Evolutionary conservation across 2,113 vertebrate genomes (phyloP).

Genomic region (Amphiprion percula): DNA sequence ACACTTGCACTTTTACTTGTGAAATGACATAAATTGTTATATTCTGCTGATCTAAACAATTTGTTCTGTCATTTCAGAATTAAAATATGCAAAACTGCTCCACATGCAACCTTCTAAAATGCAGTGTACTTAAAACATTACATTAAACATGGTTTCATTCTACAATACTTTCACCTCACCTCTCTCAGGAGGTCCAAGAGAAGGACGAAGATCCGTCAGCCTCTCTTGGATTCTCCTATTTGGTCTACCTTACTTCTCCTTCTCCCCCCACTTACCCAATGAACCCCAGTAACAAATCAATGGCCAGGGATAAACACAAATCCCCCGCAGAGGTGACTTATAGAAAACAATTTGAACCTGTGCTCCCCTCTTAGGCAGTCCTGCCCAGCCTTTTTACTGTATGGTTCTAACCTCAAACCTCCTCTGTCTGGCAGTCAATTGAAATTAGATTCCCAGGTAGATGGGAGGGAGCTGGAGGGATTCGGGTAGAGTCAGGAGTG

Average conservation of each 20-base stretch:
- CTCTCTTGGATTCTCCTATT: slow-evolving; percentile 54
- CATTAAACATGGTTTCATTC: slow-evolving; percentile 1
- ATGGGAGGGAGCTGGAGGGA: slow-evolving; percentile 26
- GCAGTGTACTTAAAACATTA: not conserved
- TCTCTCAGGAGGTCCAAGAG: slow-evolving; percentile 44
- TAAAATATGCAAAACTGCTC: not conserved
- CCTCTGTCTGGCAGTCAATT: slow-evolving; percentile 75
- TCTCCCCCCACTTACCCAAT: slow-evolving; percentile 61
- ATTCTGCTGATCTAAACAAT: not conserved
- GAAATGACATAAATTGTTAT: not conserved
- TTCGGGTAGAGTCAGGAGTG: slow-evolving; percentile 33
- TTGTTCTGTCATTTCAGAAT: not conserved
- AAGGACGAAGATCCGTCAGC: slow-evolving; percentile 50
- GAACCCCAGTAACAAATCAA: slow-evolving; percentile 80
- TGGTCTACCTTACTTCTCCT: slow-evolving; percentile 46
- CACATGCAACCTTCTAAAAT: not conserved
- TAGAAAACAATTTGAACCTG: slow-evolving; percentile 82
- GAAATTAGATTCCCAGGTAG: slow-evolving; percentile 80
- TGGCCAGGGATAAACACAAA: slow-evolving; percentile 78
- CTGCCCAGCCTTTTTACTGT: slow-evolving; percentile 70
- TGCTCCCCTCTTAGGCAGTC: slow-evolving; percentile 60
- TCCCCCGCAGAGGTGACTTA: slow-evolving; percentile 82
- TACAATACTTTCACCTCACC: slow-evolving; percentile 5
- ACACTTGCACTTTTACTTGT: slow-evolving; percentile 2
- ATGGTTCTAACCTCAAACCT: slow-evolving; percentile 79